Base-by-base conservation (phyloP, 2,113 vertebrate genomes). In the Cariama cristata region DNA sequence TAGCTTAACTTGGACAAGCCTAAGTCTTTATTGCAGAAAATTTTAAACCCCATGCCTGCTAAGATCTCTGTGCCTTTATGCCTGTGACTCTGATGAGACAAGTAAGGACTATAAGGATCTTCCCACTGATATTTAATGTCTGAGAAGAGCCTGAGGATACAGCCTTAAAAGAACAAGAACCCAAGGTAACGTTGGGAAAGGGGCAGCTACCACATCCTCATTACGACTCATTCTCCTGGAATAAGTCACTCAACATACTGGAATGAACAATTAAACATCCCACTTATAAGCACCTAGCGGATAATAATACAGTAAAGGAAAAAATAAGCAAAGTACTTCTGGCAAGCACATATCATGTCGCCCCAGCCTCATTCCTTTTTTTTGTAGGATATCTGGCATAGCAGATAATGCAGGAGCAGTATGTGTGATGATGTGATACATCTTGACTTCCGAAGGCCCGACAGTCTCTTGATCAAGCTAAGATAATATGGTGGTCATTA, bases 121-220 rank as follows among this genome's bases (percentile, higher is more conserved):
- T 44, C 80, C 32, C 59, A 50, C 8, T 33, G 38, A n/a, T 24
- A 50, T 16, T 47, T 59, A 76, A 80, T 42, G 28, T 19, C 67
- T 50, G 53, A 90, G 33, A 85, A 79, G 17, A 6, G n/a, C n/a
- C 50, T 71, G 35, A 86, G 24, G 38, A 62, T 71, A 53, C 3
- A 42, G 14, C 3, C 5, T n/a, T 66, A 12, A 47, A 96, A 72
- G 66, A 85, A 74, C 14, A 63, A 75, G 69, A 83, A 66, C 11
- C 52, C 44, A 80, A 91, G 30, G 40, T 59, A 76, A 71, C 1
- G 1, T 35, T 71, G n/a, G 32, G 55, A 90, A 77, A n/a, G 11
- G 13, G 8, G 32, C 42, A 86, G 33, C 33, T 52, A 56, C 50
- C 3, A 1, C 2, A 0, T 45, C 21, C 63, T 60, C 0, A 0